Evolutionary conservation across 2,888 invertebrate genomes (phyloP).

Genomic region (Busseola fusca): DNA sequence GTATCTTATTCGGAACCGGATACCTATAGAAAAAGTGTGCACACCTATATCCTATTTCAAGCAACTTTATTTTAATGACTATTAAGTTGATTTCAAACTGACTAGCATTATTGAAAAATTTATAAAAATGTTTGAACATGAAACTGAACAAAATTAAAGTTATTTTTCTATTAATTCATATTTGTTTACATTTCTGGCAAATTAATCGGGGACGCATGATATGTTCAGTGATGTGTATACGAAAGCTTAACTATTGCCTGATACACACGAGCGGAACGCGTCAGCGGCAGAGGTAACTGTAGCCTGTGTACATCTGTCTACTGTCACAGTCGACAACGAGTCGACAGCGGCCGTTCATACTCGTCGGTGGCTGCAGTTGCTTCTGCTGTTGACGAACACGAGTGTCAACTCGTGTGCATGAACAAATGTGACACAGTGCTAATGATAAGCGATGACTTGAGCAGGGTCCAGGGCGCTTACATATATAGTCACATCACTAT

Average conservation of each 20-base stretch:
- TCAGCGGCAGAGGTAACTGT: neutral
- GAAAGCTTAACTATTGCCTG: neutral
- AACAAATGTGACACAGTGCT: neutral
- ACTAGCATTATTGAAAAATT: too few species aligned
- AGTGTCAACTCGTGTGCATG: neutral
- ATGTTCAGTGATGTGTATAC: neutral
- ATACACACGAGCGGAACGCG: neutral
- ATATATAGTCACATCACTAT: neutral
- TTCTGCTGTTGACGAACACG: neutral
- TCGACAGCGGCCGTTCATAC: neutral
- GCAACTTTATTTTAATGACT: too few species aligned
- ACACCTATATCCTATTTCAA: too few species aligned
- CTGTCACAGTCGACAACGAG: neutral
- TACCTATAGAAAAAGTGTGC: too few species aligned
- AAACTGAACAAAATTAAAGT: too few species aligned
- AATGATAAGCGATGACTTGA: neutral
- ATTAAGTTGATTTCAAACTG: too few species aligned
- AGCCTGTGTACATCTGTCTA: neutral
- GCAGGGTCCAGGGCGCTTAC: neutral
- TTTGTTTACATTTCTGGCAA: too few species aligned
- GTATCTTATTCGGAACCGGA: too few species aligned
- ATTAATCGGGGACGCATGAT: too few species aligned
- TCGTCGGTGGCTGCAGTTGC: neutral
- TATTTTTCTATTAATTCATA: too few species aligned
- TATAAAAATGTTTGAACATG: too few species aligned